Evolutionary conservation across 2,888 invertebrate species (phyloP).

Genomic region (Mayetiola destructor): DNA sequence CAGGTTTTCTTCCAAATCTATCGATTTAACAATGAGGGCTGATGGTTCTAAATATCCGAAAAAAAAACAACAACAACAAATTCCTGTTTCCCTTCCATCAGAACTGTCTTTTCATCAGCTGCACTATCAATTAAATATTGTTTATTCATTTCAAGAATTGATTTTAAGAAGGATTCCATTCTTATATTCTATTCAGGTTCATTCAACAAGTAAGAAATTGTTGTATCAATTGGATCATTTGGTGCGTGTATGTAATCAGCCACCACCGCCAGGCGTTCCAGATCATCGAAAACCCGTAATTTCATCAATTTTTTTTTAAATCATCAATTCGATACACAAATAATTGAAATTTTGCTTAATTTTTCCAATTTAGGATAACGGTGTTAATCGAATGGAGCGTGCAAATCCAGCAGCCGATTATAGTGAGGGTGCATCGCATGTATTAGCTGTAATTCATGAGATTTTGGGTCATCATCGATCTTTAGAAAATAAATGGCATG

Average conservation of each 20-base stretch:
- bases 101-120: too few species aligned
- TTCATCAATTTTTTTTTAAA: not conserved
- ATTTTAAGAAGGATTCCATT: not conserved
- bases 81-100: too few species aligned
- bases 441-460: slow-evolving; percentile 90
- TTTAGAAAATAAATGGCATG: slow-evolving; percentile 87
- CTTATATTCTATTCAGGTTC: slow-evolving; percentile 50
- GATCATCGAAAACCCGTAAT: slow-evolving; percentile 54
- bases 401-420: slow-evolving; percentile 85
- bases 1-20: too few species aligned
- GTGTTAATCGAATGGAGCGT: slow-evolving; percentile 23
- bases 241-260: slow-evolving; percentile 91
- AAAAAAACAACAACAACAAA: too few species aligned
- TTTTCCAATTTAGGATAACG: slow-evolving; percentile 30
- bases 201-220: slow-evolving; percentile 90
- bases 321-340: slow-evolving; percentile 8
- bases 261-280: slow-evolving; percentile 39
- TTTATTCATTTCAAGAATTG: not conserved
- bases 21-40: too few species aligned
- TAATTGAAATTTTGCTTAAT: slow-evolving; percentile 15
- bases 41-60: too few species aligned
- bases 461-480: slow-evolving; percentile 89
- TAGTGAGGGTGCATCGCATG: slow-evolving; percentile 91
- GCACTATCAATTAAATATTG: too few species aligned
- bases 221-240: slow-evolving; percentile 89